Evolutionary conservation across 2,888 invertebrate genomes (phyloP), one percentile per base, ranked within the genome.

Genomic region (Trachelus iudaicus): DNA sequence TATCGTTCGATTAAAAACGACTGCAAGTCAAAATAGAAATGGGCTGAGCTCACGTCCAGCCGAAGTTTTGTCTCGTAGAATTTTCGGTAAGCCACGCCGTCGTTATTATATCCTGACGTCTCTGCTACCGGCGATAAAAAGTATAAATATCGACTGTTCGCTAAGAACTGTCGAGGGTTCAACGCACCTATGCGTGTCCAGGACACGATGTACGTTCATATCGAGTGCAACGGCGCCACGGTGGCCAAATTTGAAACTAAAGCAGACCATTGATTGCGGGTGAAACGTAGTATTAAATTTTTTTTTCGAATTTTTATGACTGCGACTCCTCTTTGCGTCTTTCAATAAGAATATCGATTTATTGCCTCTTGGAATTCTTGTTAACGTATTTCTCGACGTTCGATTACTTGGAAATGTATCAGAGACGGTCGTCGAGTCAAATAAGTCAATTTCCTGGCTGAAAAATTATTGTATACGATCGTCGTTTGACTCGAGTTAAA

Each of bases 141-240:
- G 77, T 74, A 79, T 80, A 80, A 80, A 83, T 79, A 82, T 83
- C 83, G 80, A 76, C 56, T 56, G 56, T 56, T 56, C 56, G 2
- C 56, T 56, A 23, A 9, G 9, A 23, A 56, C 23, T 77, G 33
- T 74, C 75, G 76, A 71, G 79, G 69, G 83, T 83, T 83, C 83
- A 83, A 80, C 75, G 83, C 76, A 80, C 83, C 79, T 79, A 73
- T 34, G 82, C 77, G 74, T 69, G 75, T 13, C 4, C 71, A 31
- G 79, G 78, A 74, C 35, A 34, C 74, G 35, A 6, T 74, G 23
- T 34, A 74, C 35, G 74, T n/a, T 35, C 23, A 23, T 23, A 6
- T 23, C 23, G 23, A 23, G 56, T 56, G 9, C 23, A 23, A 9
- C 56, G 23, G 56, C 56, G 56, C 23, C 56, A 9, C 23, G 15